Conservation (phyloP, 2,888 invertebrate species). For the Eucera pruinosa region DNA sequence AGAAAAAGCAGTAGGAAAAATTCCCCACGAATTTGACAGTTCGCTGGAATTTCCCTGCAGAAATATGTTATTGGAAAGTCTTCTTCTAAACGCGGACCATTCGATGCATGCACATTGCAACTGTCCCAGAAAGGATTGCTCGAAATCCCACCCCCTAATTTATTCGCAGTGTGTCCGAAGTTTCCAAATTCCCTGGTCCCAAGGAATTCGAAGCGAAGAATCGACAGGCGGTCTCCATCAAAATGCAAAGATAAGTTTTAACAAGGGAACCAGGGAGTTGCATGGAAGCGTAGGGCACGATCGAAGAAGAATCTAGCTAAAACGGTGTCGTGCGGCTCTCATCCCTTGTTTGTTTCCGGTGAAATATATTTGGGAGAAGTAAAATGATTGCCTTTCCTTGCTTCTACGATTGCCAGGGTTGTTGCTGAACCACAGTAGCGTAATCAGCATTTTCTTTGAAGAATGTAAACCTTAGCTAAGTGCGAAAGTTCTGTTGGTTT, state of each 20-base stretch:
- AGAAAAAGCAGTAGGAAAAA: not conserved
- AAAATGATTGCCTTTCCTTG: slow-evolving; percentile 33
- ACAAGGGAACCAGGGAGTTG: slow-evolving; percentile 30
- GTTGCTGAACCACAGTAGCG: not conserved
- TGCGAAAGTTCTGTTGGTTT: no score
- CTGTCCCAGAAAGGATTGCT: not conserved
- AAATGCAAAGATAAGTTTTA: slow-evolving; percentile 47
- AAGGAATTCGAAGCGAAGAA: slow-evolving; percentile 5
- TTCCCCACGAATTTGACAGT: not conserved
- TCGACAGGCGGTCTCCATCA: slow-evolving; percentile 29
- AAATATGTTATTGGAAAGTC: slow-evolving; percentile 6
- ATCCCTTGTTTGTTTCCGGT: slow-evolving; percentile 47
- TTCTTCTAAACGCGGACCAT: not conserved
- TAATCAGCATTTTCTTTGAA: not conserved
- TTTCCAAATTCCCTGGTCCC: slow-evolving; percentile 14
- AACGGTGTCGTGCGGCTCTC: not conserved
- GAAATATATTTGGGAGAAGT: slow-evolving; percentile 29
- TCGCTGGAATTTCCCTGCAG: not conserved
- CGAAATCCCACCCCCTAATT: slow-evolving; percentile 32
- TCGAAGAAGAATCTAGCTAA: slow-evolving; percentile 3
- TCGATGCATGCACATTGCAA: slow-evolving; percentile 1
- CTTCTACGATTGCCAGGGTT: not conserved
- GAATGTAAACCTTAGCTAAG: no score
- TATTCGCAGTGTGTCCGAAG: slow-evolving; percentile 30
- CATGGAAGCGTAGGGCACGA: not conserved